Evolutionary conservation across 2,113 vertebrate species (phyloP), one percentile per base, ranked within the genome.

Genomic region (Clarias batrachus): DNA sequence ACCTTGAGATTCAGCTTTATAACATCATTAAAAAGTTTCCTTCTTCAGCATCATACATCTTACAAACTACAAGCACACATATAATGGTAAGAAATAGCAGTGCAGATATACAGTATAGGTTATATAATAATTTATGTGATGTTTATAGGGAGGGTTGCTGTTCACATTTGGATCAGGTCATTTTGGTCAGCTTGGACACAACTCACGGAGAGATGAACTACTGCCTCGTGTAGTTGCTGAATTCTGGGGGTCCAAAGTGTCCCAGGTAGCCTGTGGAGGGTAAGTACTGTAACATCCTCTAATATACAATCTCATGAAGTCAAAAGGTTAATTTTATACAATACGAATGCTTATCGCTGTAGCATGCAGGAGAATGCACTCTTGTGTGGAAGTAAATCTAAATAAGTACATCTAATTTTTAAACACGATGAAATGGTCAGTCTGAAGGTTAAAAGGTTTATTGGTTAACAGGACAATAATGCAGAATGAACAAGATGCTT

Each of bases 101-200:
- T 19, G 17, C 57, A 19, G 17, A 59, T 59, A 59, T 59, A 33
- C 30, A 33, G 30, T 33, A 19, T 59, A 6, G 14, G 17, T 59
- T 59, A 59, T 59, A 5, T 3, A 59, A 59, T 76, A 14, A 79
- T 63, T 17, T 70, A 30, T 71, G 4, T 82, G 60, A 17, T 60
- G 37, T 74, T 87, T n/a, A 84, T 30, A 94, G 97, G 96, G 96
- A 90, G 97, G 97, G 13, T 94, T 94, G 0, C 96, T 98, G 82
- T 97, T 97, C 89, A 97, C 97, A 6, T 99, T 97, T 93, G 97
- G 97, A 92, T 97, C 95, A 87, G 97, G 97, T 90, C 94, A 92
- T 27, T 95, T 95, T 90, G 97, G 97, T 54, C 97, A 98, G 88
- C 94, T 99, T 89, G 97, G 97, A 80, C 97, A 99, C 93, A 98